Evolutionary conservation across 53 echinoderm and acorn worm species (phyloP).

Genomic region (Holothuria leucospilota): DNA sequence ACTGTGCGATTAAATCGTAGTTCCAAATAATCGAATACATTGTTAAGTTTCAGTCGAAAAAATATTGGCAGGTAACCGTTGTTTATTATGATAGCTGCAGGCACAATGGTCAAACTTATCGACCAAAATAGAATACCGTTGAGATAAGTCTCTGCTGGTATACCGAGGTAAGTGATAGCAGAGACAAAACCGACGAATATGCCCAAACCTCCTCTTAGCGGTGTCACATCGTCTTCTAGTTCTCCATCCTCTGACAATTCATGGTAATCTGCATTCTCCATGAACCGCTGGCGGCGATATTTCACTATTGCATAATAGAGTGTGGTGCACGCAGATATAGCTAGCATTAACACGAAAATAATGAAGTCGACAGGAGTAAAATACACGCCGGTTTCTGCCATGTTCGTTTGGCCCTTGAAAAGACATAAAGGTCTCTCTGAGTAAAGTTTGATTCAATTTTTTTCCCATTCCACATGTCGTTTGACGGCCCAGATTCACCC

Average conservation of each 20-base stretch:
- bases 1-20: slow-evolving; percentile 29
- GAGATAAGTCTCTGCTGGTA: slow-evolving; percentile 43
- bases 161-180: slow-evolving; percentile 52
- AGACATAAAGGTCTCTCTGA: no score
- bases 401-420: background rate
- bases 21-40: slow-evolving; percentile 40
- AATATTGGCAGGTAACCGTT: slow-evolving; percentile 48
- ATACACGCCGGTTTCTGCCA: slow-evolving; percentile 16
- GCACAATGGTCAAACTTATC: slow-evolving; percentile 28
- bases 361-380: slow-evolving; percentile 32
- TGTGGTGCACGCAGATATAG: slow-evolving; percentile 39
- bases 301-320: slow-evolving; percentile 32
- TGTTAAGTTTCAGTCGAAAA: slow-evolving; percentile 30
- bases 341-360: slow-evolving; percentile 20
- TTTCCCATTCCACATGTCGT: no score
- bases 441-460: no score
- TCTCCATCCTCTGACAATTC: slow-evolving; percentile 17
- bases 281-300: background rate
- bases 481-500: no score
- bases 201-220: slow-evolving; percentile 18
- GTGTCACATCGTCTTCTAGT: background rate
- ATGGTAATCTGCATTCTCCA: background rate
- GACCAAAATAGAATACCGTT: slow-evolving; percentile 46
- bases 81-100: slow-evolving; percentile 33
- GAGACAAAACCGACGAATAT: slow-evolving; percentile 40